Conservation (phyloP, 2,888 invertebrate species). For the Drosophila crucigera region DNA sequence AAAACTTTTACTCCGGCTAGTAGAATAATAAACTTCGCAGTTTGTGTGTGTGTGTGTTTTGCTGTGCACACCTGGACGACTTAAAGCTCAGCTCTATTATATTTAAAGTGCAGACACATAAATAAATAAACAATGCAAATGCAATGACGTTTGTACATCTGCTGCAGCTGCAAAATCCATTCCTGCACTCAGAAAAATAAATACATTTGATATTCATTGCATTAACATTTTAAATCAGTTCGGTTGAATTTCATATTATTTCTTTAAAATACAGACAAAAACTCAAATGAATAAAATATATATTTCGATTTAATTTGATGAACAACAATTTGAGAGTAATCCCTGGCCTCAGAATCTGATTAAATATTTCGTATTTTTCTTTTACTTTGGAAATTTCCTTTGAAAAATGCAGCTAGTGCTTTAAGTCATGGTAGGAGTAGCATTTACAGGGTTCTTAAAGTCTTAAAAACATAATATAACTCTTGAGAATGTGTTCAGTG, state of each 20-base stretch:
- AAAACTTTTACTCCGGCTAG: slow-evolving; percentile 49
- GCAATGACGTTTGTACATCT: slow-evolving; percentile 10
- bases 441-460: not conserved
- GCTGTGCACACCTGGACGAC: slow-evolving; percentile 28
- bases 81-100: slow-evolving; percentile 30
- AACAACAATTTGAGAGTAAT: not conserved
- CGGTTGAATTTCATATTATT: not conserved
- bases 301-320: not conserved
- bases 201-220: not conserved
- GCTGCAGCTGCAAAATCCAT: not conserved
- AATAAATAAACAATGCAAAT: slow-evolving; percentile 48
- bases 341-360: not conserved
- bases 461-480: not conserved
- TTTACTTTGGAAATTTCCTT: not conserved
- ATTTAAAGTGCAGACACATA: slow-evolving; percentile 33
- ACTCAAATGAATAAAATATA: not conserved
- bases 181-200: slow-evolving; percentile 6
- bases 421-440: not conserved
- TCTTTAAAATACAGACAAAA: not conserved
- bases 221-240: slow-evolving; percentile 1
- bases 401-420: not conserved
- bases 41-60: slow-evolving; percentile 4
- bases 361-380: not conserved
- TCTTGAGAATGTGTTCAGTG: not conserved
- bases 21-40: slow-evolving; percentile 44